Conservation (phyloP, 2,888 invertebrate genomes). For the Noctua janthina region DNA sequence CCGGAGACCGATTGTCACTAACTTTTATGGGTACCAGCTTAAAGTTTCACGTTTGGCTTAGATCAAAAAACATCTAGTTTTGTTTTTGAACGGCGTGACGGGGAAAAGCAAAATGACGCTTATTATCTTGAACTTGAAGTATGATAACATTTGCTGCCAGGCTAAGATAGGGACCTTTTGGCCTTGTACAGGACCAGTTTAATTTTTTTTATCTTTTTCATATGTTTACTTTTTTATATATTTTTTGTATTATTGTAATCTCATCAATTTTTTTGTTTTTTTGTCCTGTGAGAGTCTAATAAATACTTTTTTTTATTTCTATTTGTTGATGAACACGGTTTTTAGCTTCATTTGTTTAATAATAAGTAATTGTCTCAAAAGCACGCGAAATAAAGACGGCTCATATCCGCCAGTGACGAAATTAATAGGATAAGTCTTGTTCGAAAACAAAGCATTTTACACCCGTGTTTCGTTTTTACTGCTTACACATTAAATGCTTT, state of each 20-base stretch:
- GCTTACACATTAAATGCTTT: constrained; percentile 1
- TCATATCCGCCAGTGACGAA: neutral
- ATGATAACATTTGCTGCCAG: neutral
- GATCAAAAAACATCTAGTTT: neutral
- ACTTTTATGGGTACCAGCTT: neutral
- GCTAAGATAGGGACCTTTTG: too few species aligned
- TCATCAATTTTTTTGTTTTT: too few species aligned
- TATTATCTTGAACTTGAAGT: neutral
- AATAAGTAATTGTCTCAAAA: neutral
- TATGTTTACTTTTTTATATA: too few species aligned
- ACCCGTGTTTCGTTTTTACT: neutral
- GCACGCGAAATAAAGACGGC: neutral
- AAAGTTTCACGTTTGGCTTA: neutral
- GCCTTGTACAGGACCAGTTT: too few species aligned
- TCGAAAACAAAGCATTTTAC: neutral
- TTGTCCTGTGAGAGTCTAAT: too few species aligned
- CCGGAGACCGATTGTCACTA: neutral
- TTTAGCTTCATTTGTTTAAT: neutral
- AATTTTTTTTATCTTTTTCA: too few species aligned
- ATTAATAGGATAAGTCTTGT: neutral
- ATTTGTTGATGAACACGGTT: neutral
- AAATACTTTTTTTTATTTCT: too few species aligned
- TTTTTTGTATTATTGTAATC: too few species aligned
- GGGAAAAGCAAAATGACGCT: neutral
- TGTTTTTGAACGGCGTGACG: neutral